Base-by-base conservation (phyloP, 2,797 vertebrate genomes). In the Lepilemur ruficaudatus region DNA sequence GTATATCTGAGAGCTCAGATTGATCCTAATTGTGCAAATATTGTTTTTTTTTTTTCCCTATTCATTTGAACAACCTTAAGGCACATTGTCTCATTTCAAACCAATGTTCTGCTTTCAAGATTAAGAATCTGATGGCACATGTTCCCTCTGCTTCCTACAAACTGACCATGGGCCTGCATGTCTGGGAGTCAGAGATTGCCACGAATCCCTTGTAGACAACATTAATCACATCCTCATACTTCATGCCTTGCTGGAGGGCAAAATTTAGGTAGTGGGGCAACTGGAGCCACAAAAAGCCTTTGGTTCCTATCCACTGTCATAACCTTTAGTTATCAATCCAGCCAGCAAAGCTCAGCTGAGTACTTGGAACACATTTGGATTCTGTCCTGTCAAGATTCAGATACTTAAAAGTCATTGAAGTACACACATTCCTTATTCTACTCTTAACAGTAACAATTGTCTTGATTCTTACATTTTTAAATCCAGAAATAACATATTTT, bases 331-430 rank as follows among this genome's bases (percentile, higher is more conserved):
- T 91, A 57, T 35, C 38, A 35, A 55, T 52, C 61, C 20, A 93
- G 93, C 50, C 52, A 93, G 63, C 43, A 61, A 89, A 84, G 70
- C 70, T 69, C 48, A 84, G n/a, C 35, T 83, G 73, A 86, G 11
- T 78, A 83, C 69, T 91, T 94, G 80, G 86, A 83, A 65, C 17
- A 43, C 43, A 70, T n/a, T 92, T 23, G 32, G 5, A 63, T 76
- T 95, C 22, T 35, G 89, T 92, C 43, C 1, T 9, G 61, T 86
- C n/a, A 43, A 57, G 52, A 94, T 67, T 41, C 1, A 46, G 32
- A 94, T 72, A 92, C 63, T 88, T 93, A 38, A 91, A 97, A 92
- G 73, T 79, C 4, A 93, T 72, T 52, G 59, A 82, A 86, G 38
- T 12, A 75, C 2, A 75, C 8, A 35, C n/a, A 75, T 86, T 97